Evolutionary conservation across 2,797 vertebrate genomes (phyloP).

Genomic region (Podarcis siculus): DNA sequence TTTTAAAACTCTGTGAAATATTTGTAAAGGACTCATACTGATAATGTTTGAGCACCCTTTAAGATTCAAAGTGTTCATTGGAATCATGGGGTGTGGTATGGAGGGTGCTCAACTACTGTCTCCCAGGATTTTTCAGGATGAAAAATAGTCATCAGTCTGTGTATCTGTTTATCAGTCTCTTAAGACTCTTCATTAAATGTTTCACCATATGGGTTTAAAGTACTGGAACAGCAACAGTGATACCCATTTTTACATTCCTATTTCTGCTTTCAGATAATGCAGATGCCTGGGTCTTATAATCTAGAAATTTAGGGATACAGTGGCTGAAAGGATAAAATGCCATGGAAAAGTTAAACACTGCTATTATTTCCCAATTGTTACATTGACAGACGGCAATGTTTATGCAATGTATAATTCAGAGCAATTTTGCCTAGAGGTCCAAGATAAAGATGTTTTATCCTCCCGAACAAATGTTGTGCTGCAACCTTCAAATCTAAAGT

Average conservation of each 20-base stretch:
- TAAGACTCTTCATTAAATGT: conserved; percentile 17
- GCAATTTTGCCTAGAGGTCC: conserved; percentile 75
- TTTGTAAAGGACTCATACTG: background rate
- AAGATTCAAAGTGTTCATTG: background rate
- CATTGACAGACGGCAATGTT: conserved; percentile 72
- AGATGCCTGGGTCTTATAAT: conserved; percentile 54
- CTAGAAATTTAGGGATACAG: background rate
- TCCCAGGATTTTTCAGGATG: conserved; percentile 35
- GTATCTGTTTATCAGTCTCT: background rate
- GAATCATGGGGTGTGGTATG: background rate
- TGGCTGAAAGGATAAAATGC: conserved; percentile 48
- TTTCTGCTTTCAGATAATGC: conserved; percentile 58
- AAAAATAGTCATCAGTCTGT: conserved; percentile 35
- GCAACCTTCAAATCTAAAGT: conserved; percentile 65
- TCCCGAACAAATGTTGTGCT: conserved; percentile 70
- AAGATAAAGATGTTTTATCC: conserved; percentile 75
- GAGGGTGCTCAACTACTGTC: accelerated
- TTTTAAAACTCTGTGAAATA: background rate
- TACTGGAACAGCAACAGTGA: conserved; percentile 9
- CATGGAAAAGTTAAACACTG: conserved; percentile 62
- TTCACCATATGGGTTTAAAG: background rate
- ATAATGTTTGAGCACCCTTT: background rate
- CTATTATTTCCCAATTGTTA: conserved; percentile 75
- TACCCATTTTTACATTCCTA: conserved; percentile 51
- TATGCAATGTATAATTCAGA: conserved; percentile 77